Conservation (phyloP, 1,140 invertebrate genomes). For the Diorhabda carinulata region DNA sequence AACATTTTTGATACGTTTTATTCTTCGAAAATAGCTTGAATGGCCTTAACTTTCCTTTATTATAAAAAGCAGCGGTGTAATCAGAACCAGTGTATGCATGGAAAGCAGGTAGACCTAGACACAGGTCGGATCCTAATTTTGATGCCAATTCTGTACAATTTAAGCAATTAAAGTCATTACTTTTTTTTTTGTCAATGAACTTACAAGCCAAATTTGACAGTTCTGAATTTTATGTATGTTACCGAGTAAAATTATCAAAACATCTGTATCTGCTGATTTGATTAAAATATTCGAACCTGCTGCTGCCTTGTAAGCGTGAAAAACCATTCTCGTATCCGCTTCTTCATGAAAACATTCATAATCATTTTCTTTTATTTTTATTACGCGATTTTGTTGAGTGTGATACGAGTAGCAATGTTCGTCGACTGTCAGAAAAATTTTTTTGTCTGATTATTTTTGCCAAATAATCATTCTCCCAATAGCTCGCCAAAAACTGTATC, state of each 20-base stretch:
- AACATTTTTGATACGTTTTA: too few relatives aligned
- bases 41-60: too few relatives aligned
- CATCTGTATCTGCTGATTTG: conserved; percentile 39
- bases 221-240: conserved; percentile 37
- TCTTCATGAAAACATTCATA: conserved; percentile 36
- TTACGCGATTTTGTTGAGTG: background rate
- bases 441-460: conserved; percentile 35
- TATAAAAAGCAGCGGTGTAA: too few relatives aligned
- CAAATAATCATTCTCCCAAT: conserved; percentile 20
- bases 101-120: too few relatives aligned
- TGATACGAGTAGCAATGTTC: background rate
- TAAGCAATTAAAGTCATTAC: too few relatives aligned
- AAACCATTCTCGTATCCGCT: conserved; percentile 35
- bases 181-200: conserved; percentile 48
- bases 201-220: conserved; percentile 33
- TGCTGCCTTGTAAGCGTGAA: conserved; percentile 29
- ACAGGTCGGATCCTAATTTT: too few relatives aligned
- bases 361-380: conserved; percentile 33
- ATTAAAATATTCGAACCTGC: conserved; percentile 28
- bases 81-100: too few relatives aligned
- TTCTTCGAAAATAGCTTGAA: too few relatives aligned
- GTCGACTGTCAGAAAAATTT: conserved; percentile 32
- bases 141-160: too few relatives aligned
- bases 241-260: conserved; percentile 39
- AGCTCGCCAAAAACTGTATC: background rate